phyloP scores from a whole-genome alignment of 2,113 vertebrate species.

The Pionites leucogaster region DNA sequence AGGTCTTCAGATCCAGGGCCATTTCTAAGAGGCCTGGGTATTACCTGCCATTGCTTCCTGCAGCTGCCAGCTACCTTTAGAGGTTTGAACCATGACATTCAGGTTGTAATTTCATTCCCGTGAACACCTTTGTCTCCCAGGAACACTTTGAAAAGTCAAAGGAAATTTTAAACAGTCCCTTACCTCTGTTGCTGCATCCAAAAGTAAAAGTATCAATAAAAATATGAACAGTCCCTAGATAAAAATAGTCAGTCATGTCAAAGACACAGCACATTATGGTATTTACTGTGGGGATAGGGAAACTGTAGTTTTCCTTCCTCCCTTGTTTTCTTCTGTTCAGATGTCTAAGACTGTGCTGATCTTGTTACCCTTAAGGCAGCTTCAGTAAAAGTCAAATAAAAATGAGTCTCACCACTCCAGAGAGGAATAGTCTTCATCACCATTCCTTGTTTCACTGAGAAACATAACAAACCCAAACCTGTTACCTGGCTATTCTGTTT shows the following conservation, averaged over 20 bases:
- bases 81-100: constrained; percentile 26
- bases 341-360: neutral
- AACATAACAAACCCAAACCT: neutral
- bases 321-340: neutral
- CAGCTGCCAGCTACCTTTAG: neutral
- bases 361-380: neutral
- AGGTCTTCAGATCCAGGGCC: neutral
- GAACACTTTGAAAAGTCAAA: constrained; percentile 55
- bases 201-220: neutral
- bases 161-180: constrained; percentile 11
- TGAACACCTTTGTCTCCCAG: constrained; percentile 46
- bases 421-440: neutral
- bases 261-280: neutral
- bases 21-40: neutral
- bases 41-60: neutral
- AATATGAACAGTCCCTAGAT: neutral
- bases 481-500: neutral
- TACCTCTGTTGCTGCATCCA: neutral
- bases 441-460: neutral
- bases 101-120: constrained; percentile 38
- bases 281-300: neutral
- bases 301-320: neutral
- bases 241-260: neutral
- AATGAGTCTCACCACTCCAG: neutral
- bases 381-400: neutral